Evolutionary conservation across 2,113 vertebrate species (phyloP), one percentile per base, ranked within the genome.

Genomic region (Scomber japonicus): DNA sequence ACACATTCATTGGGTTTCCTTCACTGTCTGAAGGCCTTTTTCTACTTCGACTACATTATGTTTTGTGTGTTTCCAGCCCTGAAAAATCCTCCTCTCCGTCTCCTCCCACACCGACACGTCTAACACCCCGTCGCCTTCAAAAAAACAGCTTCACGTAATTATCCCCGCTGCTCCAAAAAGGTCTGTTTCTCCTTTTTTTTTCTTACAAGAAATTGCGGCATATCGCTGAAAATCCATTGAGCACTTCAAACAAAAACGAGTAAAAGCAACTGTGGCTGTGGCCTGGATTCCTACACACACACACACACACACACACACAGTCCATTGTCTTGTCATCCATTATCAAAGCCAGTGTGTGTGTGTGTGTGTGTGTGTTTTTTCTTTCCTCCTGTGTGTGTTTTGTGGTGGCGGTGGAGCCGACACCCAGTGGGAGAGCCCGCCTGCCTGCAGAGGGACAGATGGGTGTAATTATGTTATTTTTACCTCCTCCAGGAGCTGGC

Each of bases 381-480:
- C 66, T 7, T 19, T 14, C 53, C 46, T 74, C 19, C n/a, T 46
- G 74, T 76, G 89, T 80, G 82, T 83, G 80, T 86, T 70, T 70
- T 79, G 82, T 78, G 71, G 82, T 63, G 68, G 62, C 61, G 44
- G 66, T 51, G 61, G 30, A 78, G 67, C 45, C 60, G 86, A 81
- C 88, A 87, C 90, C 86, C 88, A 78, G 91, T 84, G 87, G 81
- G 91, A 90, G 89, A 88, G 81, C 84, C 86, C 83, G 84, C 81
- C 89, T 85, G 90, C 80, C 75, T 65, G 80, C 77, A 48, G 82
- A 77, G 81, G 93, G 92, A 92, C 94, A 94, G 93, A 94, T 94
- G 94, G 92, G 92, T 94, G 92, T 94, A 95, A 95, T 95, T 95
- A 94, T 89, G 92, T 92, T 95, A 94, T 95, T 95, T 95, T 95